Percentiles rank a stretch among this genome's conserved stretches.
Conservation (phyloP, 2,888 invertebrate genomes). For the Dermolepida albohirtum region DNA sequence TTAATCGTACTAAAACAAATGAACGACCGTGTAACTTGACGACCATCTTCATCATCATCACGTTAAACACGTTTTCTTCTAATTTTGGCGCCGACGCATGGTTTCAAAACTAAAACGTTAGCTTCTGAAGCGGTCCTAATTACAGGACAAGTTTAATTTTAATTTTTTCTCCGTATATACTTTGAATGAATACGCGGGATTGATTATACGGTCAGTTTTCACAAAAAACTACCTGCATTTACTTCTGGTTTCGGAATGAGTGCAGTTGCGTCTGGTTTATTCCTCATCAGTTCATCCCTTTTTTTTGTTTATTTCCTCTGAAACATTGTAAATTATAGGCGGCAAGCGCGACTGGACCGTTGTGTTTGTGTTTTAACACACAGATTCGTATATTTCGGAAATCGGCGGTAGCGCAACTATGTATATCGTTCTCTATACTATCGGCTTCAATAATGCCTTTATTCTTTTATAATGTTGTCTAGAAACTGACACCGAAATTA, state of each 20-base stretch:
- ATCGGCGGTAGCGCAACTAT: too few species aligned
- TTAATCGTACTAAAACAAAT: constrained; percentile 7
- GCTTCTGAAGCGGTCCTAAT: constrained; percentile 50
- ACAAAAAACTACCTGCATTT: constrained; percentile 37
- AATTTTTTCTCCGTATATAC: constrained; percentile 42
- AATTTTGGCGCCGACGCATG: constrained; percentile 33
- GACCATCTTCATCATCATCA: constrained; percentile 1
- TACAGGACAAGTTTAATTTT: constrained; percentile 49
- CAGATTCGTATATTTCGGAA: not conserved
- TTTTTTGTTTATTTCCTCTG: constrained; percentile 1
- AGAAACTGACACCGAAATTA: too few species aligned
- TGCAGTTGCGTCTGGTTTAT: not conserved
- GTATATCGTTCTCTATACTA: too few species aligned
- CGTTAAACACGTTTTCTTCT: constrained; percentile 8
- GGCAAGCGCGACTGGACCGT: not conserved
- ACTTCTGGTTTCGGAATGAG: constrained; percentile 33
- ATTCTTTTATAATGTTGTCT: too few species aligned
- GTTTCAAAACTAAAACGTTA: constrained; percentile 38
- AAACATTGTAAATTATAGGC: constrained; percentile 23
- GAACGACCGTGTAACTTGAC: constrained; percentile 11
- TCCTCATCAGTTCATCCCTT: not conserved
- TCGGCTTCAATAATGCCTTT: too few species aligned
- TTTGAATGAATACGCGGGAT: not conserved
- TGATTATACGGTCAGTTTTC: constrained; percentile 48
- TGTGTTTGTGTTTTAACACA: constrained; percentile 11